Conservation (phyloP, 2,888 invertebrate species). For the Ecdyonurus torrentis region DNA sequence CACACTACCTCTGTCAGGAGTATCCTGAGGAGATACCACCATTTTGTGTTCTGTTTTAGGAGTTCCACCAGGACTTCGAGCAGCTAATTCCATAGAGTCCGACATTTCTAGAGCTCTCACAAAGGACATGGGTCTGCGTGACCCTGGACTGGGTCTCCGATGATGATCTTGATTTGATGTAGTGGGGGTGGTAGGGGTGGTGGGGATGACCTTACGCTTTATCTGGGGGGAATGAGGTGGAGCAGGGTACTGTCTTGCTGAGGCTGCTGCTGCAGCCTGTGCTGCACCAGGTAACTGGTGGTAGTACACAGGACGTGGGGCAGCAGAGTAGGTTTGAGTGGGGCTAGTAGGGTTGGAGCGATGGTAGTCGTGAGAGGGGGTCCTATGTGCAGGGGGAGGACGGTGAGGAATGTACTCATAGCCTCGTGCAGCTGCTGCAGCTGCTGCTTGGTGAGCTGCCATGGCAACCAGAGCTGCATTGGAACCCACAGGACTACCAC, state of each 20-base stretch:
- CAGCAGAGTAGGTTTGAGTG: conserved; percentile 31
- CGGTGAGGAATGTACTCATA: conserved; percentile 1
- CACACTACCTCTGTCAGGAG: conserved; percentile 73
- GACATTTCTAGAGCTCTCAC: conserved; percentile 80
- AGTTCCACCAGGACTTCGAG: conserved; percentile 28
- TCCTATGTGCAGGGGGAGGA: conserved; percentile 1
- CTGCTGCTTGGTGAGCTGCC: background rate
- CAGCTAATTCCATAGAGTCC: conserved; percentile 64
- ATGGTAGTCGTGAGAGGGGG: conserved; percentile 31
- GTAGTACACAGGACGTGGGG: conserved; percentile 20
- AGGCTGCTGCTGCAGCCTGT: conserved; percentile 25
- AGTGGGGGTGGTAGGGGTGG: conserved; percentile 23
- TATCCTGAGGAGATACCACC: conserved; percentile 19
- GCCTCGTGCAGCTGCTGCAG: conserved; percentile 24
- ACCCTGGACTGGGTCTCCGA: conserved; percentile 17
- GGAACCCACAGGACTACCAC: background rate
- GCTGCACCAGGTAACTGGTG: conserved; percentile 13
- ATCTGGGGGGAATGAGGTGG: conserved; percentile 35
- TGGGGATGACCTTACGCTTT: conserved; percentile 32
- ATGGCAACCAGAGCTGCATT: background rate
- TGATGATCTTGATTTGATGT: conserved; percentile 8
- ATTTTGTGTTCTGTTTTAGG: conserved; percentile 18
- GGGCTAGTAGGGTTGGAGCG: conserved; percentile 61
- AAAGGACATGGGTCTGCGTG: conserved; percentile 67
- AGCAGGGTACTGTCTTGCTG: conserved; percentile 17